Base-by-base conservation (phyloP, 2,888 invertebrate species). In the Baccha elongata region DNA sequence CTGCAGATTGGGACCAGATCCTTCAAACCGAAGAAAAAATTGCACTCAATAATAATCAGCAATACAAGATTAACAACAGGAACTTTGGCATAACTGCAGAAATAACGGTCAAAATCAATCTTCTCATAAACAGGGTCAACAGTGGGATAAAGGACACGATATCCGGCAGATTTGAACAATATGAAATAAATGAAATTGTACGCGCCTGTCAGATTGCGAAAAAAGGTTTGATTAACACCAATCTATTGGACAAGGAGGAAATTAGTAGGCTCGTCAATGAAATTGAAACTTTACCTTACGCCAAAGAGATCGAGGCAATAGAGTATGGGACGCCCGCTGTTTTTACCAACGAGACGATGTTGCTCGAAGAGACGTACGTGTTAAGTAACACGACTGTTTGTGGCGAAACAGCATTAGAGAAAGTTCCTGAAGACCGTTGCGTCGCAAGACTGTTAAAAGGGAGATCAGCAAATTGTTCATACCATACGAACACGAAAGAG, bases 241-340 rank as follows among this genome's bases (percentile, higher is more conserved):
- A 79, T 17, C 23, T 35, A 3, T 35, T 35, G 10, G 32, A 35
- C 11, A 35, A 35, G 10, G 32, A 65, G n/a, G 71, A 72, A 52
- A 46, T 78, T 10, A 10, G n/a, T 2, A 40, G 17, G n/a, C 23
- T 71, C 11, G 8, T 73, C 32, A 64, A 35, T 1, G 75, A 75
- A 72, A 23, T 69, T 0, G 74, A 78, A 53, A 84, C 75, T 1
- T 48, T 84, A 10, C 84, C 81, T 2, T 84, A 81, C 19, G 21
- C 29, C 5, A 85, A 85, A 19, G 74, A 64, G 26, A 75, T 79
- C 10, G 68, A 81, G 42, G 84, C 81, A 6, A 65, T 85, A 0
- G 76, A 84, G 40, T 84, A 74, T 19, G 84, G 81, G 13, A 52
- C 42, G 50, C 84, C 84, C 3, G 42, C 50, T 7, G 60, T 84